Conservation (phyloP, 2,797 vertebrate genomes). For the Lerista edwardsae region DNA sequence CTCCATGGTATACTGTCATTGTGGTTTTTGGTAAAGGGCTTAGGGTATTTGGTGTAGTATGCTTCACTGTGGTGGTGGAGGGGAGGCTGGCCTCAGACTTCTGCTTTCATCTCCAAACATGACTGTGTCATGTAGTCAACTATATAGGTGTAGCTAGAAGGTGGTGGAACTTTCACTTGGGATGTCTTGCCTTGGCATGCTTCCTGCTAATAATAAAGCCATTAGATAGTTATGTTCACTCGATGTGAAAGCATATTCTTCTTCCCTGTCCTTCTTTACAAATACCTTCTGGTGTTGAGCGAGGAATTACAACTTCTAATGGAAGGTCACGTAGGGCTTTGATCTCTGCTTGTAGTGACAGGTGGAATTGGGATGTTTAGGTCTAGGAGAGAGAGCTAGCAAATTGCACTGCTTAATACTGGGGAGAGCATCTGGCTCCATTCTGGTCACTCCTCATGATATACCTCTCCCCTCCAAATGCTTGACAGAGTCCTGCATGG, state of each 20-base stretch:
- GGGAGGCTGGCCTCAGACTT: conserved; percentile 9
- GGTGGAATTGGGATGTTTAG: not conserved
- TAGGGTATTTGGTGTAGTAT: conserved; percentile 23
- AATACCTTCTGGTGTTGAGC: conserved; percentile 5
- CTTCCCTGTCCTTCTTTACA: not conserved
- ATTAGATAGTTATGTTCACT: conserved; percentile 6
- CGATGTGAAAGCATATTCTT: conserved; percentile 3
- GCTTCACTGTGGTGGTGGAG: conserved; percentile 19
- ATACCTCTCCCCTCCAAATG: conserved; percentile 31
- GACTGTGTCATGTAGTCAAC: conserved; percentile 5
- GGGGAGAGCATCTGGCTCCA: conserved; percentile 29
- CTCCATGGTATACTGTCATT: conserved; percentile 49
- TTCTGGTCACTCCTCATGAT: conserved; percentile 37
- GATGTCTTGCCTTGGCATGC: conserved; percentile 26
- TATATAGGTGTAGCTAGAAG: conserved; percentile 20
- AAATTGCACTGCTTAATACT: not conserved
- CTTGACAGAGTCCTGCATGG: conserved; percentile 64
- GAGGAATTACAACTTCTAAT: conserved; percentile 13
- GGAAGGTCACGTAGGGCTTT: conserved; percentile 8
- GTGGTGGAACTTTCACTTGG: conserved; percentile 21
- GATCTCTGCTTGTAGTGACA: conserved; percentile 17
- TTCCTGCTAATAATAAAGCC: conserved; percentile 7
- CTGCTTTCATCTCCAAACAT: conserved; percentile 18
- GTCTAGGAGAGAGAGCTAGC: conserved; percentile 8
- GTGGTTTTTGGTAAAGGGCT: conserved; percentile 42